Percentiles rank a stretch among this genome's conserved stretches.
Evolutionary conservation across 2,888 invertebrate species (phyloP).

Genomic region (Napeogenes sylphis): DNA sequence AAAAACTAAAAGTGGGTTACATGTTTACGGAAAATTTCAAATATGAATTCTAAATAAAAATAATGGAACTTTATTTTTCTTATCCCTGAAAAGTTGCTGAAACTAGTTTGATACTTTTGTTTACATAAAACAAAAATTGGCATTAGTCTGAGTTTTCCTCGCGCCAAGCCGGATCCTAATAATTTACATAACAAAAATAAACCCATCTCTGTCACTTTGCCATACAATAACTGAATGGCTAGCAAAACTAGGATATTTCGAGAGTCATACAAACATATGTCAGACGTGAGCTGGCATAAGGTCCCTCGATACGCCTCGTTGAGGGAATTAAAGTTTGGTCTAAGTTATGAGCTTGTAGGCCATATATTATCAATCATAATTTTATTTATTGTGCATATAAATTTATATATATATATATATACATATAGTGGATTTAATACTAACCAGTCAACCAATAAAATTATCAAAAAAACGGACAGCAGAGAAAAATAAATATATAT

Average conservation of each 20-base stretch:
- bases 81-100: background rate
- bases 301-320: slow-evolving; percentile 54
- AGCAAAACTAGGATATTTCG: slow-evolving; percentile 58
- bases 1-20: no score
- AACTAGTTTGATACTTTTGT: background rate
- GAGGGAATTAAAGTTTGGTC: slow-evolving; percentile 46
- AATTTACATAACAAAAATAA: slow-evolving; percentile 23
- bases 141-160: slow-evolving; percentile 28
- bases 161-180: slow-evolving; percentile 24
- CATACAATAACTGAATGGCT: slow-evolving; percentile 38
- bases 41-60: background rate
- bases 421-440: no score
- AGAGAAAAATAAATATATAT: no score
- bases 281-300: slow-evolving; percentile 48
- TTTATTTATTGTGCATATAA: no score
- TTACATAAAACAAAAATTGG: slow-evolving; percentile 22
- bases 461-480: no score
- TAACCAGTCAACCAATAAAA: no score
- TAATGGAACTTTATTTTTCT: background rate
- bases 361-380: no score
- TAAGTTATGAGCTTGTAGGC: slow-evolving; percentile 29
- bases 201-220: slow-evolving; percentile 25
- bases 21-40: no score
- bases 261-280: slow-evolving; percentile 56
- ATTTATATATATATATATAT: no score